phyloP scores from a whole-genome alignment of 2,888 invertebrate genomes.

The Melanotus villosus region DNA sequence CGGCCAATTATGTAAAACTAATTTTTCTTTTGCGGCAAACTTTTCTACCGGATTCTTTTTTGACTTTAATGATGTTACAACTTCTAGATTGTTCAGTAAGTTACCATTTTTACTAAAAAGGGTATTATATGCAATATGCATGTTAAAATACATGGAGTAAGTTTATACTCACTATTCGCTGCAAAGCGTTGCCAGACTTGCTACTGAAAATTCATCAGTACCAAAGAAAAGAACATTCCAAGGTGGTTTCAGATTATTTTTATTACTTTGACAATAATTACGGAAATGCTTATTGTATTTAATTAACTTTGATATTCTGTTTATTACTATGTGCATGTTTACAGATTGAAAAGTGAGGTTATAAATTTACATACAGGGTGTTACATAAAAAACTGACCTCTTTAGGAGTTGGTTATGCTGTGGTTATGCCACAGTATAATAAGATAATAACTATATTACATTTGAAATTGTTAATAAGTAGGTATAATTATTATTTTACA shows the following conservation, averaged over 20 bases:
- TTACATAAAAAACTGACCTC: no score
- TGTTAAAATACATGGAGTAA: not conserved
- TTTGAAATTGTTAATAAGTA: no score
- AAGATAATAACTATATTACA: no score
- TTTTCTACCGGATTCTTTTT: slow-evolving; percentile 76
- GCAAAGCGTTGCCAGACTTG: slow-evolving; percentile 79
- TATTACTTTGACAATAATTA: not conserved
- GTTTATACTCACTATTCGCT: slow-evolving; percentile 74
- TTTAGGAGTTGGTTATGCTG: no score
- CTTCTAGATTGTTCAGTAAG: slow-evolving; percentile 73
- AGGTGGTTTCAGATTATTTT: slow-evolving; percentile 59
- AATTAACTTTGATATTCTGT: not conserved
- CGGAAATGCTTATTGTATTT: not conserved
- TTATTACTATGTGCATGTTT: slow-evolving; percentile 1
- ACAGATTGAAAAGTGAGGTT: slow-evolving; percentile 18
- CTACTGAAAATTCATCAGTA: slow-evolving; percentile 85
- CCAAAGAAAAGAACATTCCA: slow-evolving; percentile 89
- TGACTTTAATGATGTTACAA: slow-evolving; percentile 79
- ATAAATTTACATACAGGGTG: not conserved
- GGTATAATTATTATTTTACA: no score
- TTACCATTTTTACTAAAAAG: slow-evolving; percentile 71
- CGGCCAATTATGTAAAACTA: slow-evolving; percentile 80
- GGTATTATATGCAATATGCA: not conserved
- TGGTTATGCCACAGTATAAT: no score
- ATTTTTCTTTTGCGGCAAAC: slow-evolving; percentile 76